Evolutionary conservation across 2,797 vertebrate species (phyloP), one percentile per base, ranked within the genome.

Genomic region (Antennarius maculatus): DNA sequence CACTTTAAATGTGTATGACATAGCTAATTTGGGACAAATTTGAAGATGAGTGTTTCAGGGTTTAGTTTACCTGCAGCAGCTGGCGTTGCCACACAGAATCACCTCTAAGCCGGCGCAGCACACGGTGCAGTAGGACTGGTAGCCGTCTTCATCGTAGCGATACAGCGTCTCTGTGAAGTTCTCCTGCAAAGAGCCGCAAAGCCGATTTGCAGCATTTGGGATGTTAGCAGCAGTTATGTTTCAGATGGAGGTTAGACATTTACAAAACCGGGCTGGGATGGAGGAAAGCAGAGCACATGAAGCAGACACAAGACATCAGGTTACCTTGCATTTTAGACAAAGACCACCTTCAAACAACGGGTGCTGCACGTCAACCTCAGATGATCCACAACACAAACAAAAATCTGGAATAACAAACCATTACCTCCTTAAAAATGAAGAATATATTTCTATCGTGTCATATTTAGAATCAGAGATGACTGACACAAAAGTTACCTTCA

Each of bases 41-140:
- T 34, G 31, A 8, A 34, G 31, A 34, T 34, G 31, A 34, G 1
- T 34, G 31, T 34, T 34, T 34, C 5, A 34, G 37, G 37, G 37
- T 39, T 39, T 3, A 8, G 46, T 77, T 84, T 71, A 94, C 94
- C 94, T 93, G 91, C 93, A 94, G 82, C 94, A 94, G 87, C 91
- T 94, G 70, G 77, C 6, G 18, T 93, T 94, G 49, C 89, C 91
- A 75, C 94, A 95, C 48, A 95, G 80, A 63, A 94, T 88, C 69
- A 94, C 93, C 84, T 95, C 91, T 0, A 50, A 23, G 5, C 94
- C 94, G 2, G 65, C 90, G 27, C 94, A 94, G 74, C 94, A 95
- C 48, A 94, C 81, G 0, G 93, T 94, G 80, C 94, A 95, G 4
- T 95, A 94, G 0, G 94, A 94, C 86, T 94, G 94, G 85, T 93